Evolutionary conservation across 2,888 invertebrate species (phyloP), one percentile per base, ranked within the genome.

Genomic region (Agriopis marginaria): DNA sequence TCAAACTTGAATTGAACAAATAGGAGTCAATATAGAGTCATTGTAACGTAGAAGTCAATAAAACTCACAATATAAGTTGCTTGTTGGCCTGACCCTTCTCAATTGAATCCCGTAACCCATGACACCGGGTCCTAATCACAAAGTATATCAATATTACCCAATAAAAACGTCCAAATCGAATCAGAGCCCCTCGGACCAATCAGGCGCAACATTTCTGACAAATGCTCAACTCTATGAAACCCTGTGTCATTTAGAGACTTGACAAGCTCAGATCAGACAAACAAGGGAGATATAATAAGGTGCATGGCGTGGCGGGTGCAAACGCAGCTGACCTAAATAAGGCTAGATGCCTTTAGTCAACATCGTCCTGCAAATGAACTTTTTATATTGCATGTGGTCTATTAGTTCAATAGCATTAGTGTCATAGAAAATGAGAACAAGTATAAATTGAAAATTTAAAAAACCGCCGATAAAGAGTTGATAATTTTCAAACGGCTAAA

Each of bases 131-230:
- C 82, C 84, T 88, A 89, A 89, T 90, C 88, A 89, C 81, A 87
- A 88, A 86, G 86, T 87, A 84, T 90, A 91, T 90, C 89, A 89
- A 90, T 90, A 90, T 86, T 88, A 85, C 83, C 85, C 89, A 92
- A 92, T 92, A 89, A 91, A 92, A 88, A 89, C 73, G 89, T 89
- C 89, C 84, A 90, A 92, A 91, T 91, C 82, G 83, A 91, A 91
- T 92, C 90, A 90, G 80, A 67, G 84, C 73, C 77, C 91, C 89
- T 88, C 86, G 81, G 80, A 71, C 78, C 89, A 88, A 89, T 89
- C 87, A 87, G 74, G 79, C 74, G 75, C 81, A 82, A 83, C 82
- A 80, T 84, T 83, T 80, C 79, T 80, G 76, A 75, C 79, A 73
- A 73, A 75, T 73, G 39, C 75, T 68, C 67, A 77, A 69, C 75